Evolutionary conservation across 2,113 vertebrate genomes (phyloP), one percentile per base, ranked within the genome.

Genomic region (Hyaena hyaena): DNA sequence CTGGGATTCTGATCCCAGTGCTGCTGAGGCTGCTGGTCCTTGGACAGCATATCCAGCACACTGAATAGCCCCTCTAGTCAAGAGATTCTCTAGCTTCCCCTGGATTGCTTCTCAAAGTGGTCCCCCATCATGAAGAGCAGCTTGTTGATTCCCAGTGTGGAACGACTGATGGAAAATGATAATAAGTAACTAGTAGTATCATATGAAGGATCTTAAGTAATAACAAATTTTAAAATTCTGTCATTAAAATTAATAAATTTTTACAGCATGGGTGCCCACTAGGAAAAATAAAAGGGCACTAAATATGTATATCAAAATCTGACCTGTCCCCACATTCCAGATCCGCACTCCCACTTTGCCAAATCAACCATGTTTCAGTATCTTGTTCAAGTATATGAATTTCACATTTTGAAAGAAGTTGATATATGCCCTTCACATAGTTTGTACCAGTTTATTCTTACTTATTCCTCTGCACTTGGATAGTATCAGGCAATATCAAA

Each of bases 321-420:
- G 43, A 94, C 45, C 19, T 33, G 7, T 48, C 12, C 58, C 68
- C 24, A 6, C 24, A 66, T 39, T 43, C 10, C 23, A 94, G 43
- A 82, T 15, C 12, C n/a, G 19, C 5, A 39, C 3, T 43, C 50
- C 35, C 71, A 24, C 10, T 96, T 84, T 19, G 21, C 26, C 79
- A 35, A 93, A 65, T 86, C n/a, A 69, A 14, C 11, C 9, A 8
- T 8, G 19, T 31, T 50, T 61, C 90, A 55, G 16, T 21, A 55
- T 74, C 12, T 74, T 83, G n/a, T 73, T 82, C 71, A 63, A 28
- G 21, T 6, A 33, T 11, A 26, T 61, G 14, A 33, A 43, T 17
- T 33, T 31, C 71, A 66, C 1, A 48, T 73, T 89, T 92, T 28
- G 95, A 55, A 84, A 74, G 66, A 76, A 50, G 61, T 53, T 93